phyloP scores from a whole-genome alignment of 2,113 vertebrate species.

The Dolichallabes microphthalmus region DNA sequence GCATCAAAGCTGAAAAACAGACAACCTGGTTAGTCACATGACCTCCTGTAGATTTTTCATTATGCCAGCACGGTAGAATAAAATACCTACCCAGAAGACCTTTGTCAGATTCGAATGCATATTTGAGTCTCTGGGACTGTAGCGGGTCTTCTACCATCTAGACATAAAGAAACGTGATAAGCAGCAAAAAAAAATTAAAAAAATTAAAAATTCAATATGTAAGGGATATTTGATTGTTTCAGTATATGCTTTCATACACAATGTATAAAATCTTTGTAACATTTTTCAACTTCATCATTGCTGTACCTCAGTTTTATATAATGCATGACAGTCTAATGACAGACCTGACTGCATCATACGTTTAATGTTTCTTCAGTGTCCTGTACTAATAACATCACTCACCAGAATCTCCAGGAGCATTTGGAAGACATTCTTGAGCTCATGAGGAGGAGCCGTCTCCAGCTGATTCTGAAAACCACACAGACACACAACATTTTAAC shows the following conservation, averaged over 20 bases:
- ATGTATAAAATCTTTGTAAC: neutral
- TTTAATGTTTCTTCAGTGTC: neutral
- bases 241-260: neutral
- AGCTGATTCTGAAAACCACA: slow-evolving; percentile 80
- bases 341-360: neutral
- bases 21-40: neutral
- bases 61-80: no score
- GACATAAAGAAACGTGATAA: slow-evolving; percentile 17
- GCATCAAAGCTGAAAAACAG: slow-evolving; percentile 86
- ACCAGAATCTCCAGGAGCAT: slow-evolving; percentile 94
- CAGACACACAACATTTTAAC: neutral
- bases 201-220: no score
- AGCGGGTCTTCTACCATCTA: slow-evolving; percentile 94
- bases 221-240: neutral
- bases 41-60: neutral
- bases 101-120: slow-evolving; percentile 96
- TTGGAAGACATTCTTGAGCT: slow-evolving; percentile 95
- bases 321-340: neutral
- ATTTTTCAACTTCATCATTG: neutral
- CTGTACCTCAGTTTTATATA: neutral
- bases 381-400: slow-evolving; percentile 58
- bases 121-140: slow-evolving; percentile 90
- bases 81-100: slow-evolving; percentile 85
- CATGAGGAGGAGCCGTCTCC: slow-evolving; percentile 93
- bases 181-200: neutral